These are phyloP conservation scores for Martes martes DNA, from an alignment of 2,113 vertebrate genomes.

Conservation along the genomic window DNA sequence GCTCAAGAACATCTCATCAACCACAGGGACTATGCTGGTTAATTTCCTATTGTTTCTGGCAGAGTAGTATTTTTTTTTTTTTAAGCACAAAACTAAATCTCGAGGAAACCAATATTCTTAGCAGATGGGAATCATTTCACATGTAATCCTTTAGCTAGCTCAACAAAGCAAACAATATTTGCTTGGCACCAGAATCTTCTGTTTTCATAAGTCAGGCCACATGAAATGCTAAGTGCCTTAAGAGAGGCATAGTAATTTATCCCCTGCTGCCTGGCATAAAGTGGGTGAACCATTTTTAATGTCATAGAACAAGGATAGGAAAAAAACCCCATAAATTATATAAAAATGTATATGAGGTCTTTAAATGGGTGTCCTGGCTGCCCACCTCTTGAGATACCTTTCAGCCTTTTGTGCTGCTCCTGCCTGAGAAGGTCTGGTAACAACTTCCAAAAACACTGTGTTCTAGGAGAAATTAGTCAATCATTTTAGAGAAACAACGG, in stretches of 20 bases:
- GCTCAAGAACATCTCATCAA: not conserved
- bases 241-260: not conserved
- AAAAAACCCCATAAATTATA: not conserved
- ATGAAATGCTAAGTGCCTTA: not conserved
- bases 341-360: not conserved
- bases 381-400: not conserved
- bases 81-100: not conserved
- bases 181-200: not conserved
- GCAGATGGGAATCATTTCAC: not conserved
- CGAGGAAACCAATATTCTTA: not conserved
- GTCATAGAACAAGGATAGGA: not conserved
- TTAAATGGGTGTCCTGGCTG: not conserved
- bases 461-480: not conserved
- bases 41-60: not conserved
- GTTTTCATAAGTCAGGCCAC: conserved; percentile 23
- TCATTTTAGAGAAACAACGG: not conserved
- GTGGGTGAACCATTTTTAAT: not conserved
- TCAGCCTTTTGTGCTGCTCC: not conserved
- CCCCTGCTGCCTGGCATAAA: not conserved
- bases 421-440: not conserved
- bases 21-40: not conserved
- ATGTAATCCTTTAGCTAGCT: not conserved
- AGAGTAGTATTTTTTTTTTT: too few relatives aligned
- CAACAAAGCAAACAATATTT: conserved; percentile 1
- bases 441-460: not conserved